Percentiles rank a stretch among this genome's conserved stretches.
Evolutionary conservation across 2,113 vertebrate genomes (phyloP).

Genomic region (Notechis scutatus): DNA sequence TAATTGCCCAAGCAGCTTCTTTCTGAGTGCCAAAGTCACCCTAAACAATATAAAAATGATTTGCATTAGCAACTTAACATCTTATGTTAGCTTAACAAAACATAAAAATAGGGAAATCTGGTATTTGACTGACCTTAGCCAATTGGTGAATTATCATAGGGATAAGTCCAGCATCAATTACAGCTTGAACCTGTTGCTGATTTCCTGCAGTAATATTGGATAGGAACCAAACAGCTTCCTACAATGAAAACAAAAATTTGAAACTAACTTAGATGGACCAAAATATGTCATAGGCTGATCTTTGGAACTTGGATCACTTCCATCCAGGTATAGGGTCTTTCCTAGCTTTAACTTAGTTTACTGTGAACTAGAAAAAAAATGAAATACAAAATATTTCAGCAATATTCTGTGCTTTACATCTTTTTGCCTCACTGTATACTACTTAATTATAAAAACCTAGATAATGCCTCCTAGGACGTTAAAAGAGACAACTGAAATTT

Average conservation of each 20-base stretch:
- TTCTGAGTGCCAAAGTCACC: conserved; percentile 99
- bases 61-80: conserved; percentile 49
- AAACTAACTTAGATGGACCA: background rate
- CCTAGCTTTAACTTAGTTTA: background rate
- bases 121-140: conserved; percentile 85
- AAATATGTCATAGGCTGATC: background rate
- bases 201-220: conserved; percentile 99
- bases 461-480: background rate
- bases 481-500: background rate
- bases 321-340: background rate
- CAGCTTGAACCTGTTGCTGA: conserved; percentile 98
- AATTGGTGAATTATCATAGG: conserved; percentile 99
- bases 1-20: conserved; percentile 99
- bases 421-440: background rate
- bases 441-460: background rate
- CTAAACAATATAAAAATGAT: conserved; percentile 70
- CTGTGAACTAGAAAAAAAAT: background rate
- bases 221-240: conserved; percentile 99
- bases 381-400: background rate
- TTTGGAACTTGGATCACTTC: background rate
- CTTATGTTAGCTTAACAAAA: conserved; percentile 54
- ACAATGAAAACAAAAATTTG: conserved; percentile 52
- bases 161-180: conserved; percentile 96
- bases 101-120: conserved; percentile 47
- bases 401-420: background rate